Percentiles rank a stretch among this genome's conserved stretches.
phyloP scores from a whole-genome alignment of 2,113 vertebrate genomes.

The Columba janthina region DNA sequence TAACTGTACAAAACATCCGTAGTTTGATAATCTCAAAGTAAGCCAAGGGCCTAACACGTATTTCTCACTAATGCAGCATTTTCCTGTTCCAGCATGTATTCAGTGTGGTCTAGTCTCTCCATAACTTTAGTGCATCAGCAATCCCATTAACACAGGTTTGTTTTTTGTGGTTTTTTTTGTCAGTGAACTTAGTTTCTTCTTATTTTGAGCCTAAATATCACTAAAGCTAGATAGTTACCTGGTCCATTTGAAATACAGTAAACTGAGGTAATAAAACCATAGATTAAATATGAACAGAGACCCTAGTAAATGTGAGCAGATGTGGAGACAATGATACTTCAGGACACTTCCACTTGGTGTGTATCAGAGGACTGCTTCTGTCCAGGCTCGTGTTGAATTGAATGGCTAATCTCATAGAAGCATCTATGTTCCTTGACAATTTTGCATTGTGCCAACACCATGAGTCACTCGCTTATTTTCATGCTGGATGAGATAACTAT shows the following conservation, averaged over 20 bases:
- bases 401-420: constrained; percentile 22
- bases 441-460: not conserved
- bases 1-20: not conserved
- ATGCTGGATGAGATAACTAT: not conserved
- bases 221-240: not conserved
- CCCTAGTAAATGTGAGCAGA: not conserved
- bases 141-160: not conserved
- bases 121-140: not conserved
- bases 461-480: constrained; percentile 15
- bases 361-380: not conserved
- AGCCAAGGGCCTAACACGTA: not conserved
- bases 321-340: not conserved
- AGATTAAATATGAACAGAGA: not conserved
- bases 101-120: not conserved
- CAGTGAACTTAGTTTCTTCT: not conserved
- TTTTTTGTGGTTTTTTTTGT: not conserved
- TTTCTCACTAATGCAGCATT: not conserved
- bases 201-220: not conserved
- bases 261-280: not conserved
- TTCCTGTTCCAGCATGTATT: not conserved
- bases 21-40: not conserved
- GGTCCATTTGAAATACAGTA: not conserved
- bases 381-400: not conserved
- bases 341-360: constrained; percentile 9
- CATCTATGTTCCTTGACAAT: constrained; percentile 1